A percentile compares a stretch with the other conserved stretches of the same genome.
phyloP scores from a whole-genome alignment of 2,888 invertebrate species.

The Apodemia hepburni region DNA sequence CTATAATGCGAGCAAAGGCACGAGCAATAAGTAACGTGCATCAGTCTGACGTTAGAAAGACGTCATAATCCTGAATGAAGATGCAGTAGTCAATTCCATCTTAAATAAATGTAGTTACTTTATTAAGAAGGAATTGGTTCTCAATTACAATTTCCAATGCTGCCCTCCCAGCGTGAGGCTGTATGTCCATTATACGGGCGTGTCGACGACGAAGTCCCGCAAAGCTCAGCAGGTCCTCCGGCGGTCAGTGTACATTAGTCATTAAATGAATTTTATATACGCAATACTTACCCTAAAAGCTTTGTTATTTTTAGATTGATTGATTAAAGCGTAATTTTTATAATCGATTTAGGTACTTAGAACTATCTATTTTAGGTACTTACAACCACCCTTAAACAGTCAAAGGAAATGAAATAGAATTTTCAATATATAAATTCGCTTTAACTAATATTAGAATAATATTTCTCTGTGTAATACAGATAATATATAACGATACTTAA shows the following conservation, averaged over 20 bases:
- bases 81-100: background rate
- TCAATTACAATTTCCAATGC: constrained; percentile 33
- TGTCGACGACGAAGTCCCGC: constrained; percentile 54
- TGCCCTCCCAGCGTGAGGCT: constrained; percentile 51
- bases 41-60: too few relatives aligned
- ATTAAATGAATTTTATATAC: constrained; percentile 8
- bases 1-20: background rate
- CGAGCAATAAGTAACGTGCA: too few relatives aligned
- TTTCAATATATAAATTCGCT: too few relatives aligned
- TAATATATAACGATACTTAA: too few relatives aligned
- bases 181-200: constrained; percentile 62
- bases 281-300: constrained; percentile 3
- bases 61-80: background rate
- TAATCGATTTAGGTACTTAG: background rate
- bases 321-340: background rate
- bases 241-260: constrained; percentile 9
- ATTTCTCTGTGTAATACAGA: too few relatives aligned
- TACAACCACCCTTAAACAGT: too few relatives aligned
- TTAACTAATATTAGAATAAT: too few relatives aligned
- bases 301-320: constrained; percentile 9
- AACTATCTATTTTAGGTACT: too few relatives aligned
- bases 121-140: constrained; percentile 21
- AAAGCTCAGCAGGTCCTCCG: constrained; percentile 8
- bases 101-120: constrained; percentile 8
- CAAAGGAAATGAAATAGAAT: too few relatives aligned